Evolutionary conservation across 2,888 invertebrate genomes (phyloP).

Genomic region (Troilus luridus): DNA sequence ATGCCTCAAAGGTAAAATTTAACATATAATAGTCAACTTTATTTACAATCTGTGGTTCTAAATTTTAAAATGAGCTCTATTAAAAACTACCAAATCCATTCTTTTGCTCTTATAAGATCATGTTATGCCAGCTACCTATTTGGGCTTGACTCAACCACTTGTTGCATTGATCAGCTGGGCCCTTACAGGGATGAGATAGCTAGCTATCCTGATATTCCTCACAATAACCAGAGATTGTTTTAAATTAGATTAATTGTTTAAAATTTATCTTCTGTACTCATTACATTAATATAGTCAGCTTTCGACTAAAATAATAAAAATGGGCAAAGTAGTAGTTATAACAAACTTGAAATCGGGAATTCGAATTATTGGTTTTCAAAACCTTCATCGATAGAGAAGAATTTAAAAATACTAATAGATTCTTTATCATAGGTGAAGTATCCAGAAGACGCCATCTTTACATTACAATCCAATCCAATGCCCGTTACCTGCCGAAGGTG

Average conservation of each 20-base stretch:
- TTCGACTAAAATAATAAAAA: not conserved
- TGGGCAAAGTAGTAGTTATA: not conserved
- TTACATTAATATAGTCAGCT: not conserved
- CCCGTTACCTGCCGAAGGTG: constrained; percentile 65
- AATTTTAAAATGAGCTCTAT: not conserved
- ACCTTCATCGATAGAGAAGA: not conserved
- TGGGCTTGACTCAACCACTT: not conserved
- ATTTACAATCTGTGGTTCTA: not conserved
- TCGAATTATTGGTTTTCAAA: not conserved
- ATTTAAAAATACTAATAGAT: constrained; percentile 52
- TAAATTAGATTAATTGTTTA: not conserved
- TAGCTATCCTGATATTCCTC: not conserved
- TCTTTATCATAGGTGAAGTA: constrained; percentile 45
- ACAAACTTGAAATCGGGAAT: not conserved
- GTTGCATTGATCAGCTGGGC: constrained; percentile 15
- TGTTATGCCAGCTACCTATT: not conserved
- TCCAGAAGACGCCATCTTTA: constrained; percentile 64
- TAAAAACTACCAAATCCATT: not conserved
- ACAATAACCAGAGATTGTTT: not conserved
- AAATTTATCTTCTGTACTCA: not conserved
- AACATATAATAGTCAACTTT: not conserved
- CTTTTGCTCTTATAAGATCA: not conserved
- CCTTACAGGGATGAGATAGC: not conserved
- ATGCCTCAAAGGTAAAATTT: not conserved
- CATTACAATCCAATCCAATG: constrained; percentile 63